Conservation (phyloP, 2,797 vertebrate genomes). For the Spinibarbus caldwelli region DNA sequence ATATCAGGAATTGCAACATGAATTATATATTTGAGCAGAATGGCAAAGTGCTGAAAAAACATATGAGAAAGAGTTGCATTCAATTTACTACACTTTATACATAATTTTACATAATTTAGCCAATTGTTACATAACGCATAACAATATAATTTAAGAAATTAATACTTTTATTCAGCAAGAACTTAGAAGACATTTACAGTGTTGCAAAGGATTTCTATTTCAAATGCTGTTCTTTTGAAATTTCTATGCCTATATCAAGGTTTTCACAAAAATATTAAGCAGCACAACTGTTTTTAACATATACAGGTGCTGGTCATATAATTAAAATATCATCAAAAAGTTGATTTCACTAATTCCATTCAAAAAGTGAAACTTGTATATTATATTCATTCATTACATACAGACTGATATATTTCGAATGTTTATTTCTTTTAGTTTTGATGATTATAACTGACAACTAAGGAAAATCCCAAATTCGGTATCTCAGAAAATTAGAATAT, state of each 20-base stretch:
- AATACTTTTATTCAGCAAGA: neutral
- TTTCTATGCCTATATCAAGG: no score
- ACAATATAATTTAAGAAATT: no score
- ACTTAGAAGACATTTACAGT: neutral
- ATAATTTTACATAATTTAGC: neutral
- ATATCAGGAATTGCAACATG: constrained; percentile 94
- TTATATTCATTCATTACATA: no score
- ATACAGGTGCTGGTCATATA: no score
- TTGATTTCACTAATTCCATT: no score
- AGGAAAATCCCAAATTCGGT: no score
- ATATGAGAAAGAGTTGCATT: neutral
- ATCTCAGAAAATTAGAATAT: no score
- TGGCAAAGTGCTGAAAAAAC: constrained; percentile 87
- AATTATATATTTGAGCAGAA: constrained; percentile 95
- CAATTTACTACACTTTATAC: neutral
- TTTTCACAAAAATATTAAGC: neutral
- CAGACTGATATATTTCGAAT: no score
- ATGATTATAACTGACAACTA: no score
- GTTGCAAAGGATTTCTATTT: neutral
- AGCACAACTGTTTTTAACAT: neutral
- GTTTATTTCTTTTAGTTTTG: no score
- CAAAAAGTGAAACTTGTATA: no score
- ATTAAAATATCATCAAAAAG: no score
- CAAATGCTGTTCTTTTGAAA: neutral
- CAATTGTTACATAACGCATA: neutral